Percentiles rank a stretch among this genome's conserved stretches.
Evolutionary conservation across 2,888 invertebrate genomes (phyloP).

Genomic region (Oscheius sp.): DNA sequence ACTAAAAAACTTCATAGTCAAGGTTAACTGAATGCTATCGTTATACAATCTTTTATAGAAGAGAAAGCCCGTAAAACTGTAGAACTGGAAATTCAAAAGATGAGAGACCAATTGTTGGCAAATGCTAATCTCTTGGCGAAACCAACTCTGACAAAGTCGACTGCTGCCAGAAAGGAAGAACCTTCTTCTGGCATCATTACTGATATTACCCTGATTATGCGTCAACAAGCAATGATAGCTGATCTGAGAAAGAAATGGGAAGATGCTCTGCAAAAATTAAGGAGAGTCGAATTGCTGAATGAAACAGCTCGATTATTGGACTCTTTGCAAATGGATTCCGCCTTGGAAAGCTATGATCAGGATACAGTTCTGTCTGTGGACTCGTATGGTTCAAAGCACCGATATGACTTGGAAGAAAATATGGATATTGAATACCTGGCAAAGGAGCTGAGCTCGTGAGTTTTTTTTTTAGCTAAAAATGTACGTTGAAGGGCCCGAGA

Average conservation of each 20-base stretch:
- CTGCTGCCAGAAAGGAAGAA: conserved; percentile 5
- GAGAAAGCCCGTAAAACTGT: conserved; percentile 36
- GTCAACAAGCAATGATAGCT: conserved; percentile 56
- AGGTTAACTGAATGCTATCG: not conserved
- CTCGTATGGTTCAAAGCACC: conserved; percentile 8
- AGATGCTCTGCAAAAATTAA: conserved; percentile 39
- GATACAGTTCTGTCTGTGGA: not conserved
- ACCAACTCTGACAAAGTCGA: conserved; percentile 45
- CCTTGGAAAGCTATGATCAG: conserved; percentile 13
- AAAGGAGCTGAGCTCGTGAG: conserved; percentile 55
- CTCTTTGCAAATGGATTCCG: not conserved
- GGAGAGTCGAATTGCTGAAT: conserved; percentile 51
- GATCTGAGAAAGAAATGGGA: conserved; percentile 39
- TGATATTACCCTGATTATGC: conserved; percentile 54
- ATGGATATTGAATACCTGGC: conserved; percentile 49
- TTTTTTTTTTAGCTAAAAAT: not conserved
- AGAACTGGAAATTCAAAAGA: conserved; percentile 52
- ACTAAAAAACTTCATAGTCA: not conserved
- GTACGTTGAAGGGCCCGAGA: conserved; percentile 46
- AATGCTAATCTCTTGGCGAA: conserved; percentile 62
- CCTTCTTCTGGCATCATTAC: conserved; percentile 32
- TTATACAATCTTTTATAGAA: conserved; percentile 38
- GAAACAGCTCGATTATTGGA: conserved; percentile 27
- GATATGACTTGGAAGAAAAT: conserved; percentile 37
- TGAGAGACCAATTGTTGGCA: conserved; percentile 62